Base-by-base conservation (phyloP, 2,113 vertebrate genomes). In the Gasterosteus aculeatus region DNA sequence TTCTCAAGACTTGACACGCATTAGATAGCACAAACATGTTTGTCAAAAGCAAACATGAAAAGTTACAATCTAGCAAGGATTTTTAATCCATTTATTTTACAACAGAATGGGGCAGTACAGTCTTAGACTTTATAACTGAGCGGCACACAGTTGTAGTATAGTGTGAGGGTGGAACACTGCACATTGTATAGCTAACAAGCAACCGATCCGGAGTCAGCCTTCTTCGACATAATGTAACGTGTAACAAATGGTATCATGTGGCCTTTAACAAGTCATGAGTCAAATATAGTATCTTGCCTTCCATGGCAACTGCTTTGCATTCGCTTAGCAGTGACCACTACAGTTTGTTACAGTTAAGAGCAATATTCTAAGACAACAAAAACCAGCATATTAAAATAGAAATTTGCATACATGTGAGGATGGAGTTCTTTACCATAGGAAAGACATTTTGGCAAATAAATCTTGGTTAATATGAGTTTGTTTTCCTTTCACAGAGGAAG, bases 351-450 rank as follows among this genome's bases (percentile, higher is more conserved):
- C 85, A 86, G 54, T 78, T 56, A 63, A 16, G 76, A 82, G 77
- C 71, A 83, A 76, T 74, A 83, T 73, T 67, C 51, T 57, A 89
- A 85, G 84, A 87, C 74, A 84, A 89, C 69, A 87, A 72, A 87
- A 87, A 81, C 57, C 82, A 85, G 87, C 77, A 38, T 90, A 90
- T 89, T 89, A 92, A 94, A 92, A 91, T 91, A 93, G 91, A 92
- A 86, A 91, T 93, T 88, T 92, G 91, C 89, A 91, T 88, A 89
- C 71, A 85, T 88, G 85, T 69, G 79, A 83, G 81, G 87, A 76
- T 91, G 87, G 89, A 89, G 78, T 84, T 92, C 90, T 93, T 92
- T 92, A 92, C 90, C 90, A 92, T 91, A 91, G 92, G 88, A 92
- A 93, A 92, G 92, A 93, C 85, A 92, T 90, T 88, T 92, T 90